Evolutionary conservation across 2,888 invertebrate genomes (phyloP), one percentile per base, ranked within the genome.

Genomic region (Crossocerus cetratus): DNA sequence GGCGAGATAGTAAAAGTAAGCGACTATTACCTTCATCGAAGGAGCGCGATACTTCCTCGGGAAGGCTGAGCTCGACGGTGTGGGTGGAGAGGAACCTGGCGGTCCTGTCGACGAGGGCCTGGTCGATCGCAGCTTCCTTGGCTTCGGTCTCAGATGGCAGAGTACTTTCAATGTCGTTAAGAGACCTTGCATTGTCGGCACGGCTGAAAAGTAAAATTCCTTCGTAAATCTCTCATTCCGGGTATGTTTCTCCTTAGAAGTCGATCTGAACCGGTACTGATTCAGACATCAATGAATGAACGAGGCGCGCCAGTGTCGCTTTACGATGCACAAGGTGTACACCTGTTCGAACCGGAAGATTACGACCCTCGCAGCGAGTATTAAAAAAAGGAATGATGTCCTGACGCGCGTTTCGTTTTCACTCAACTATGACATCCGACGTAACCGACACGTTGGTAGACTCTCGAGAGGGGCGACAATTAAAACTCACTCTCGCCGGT

Each of bases 41-140:
- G n/a, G 96, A 95, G 80, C 95, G 93, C 86, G 95, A 94, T 88
- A 96, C 92, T 83, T 95, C 94, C 81, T 94, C 93, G 83, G 96
- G 96, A 84, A 96, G 92, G 90, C 96, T 96, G 84, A 96, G 93
- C 87, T 96, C 96, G 55, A 96, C 91, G 18, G 95, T 94, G 86
- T 96, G 96, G 62, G 94, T 94, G 84, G 95, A 94, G 79, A 96
- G 93, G 89, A 96, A 94, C 83, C 94, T 93, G 77, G 95, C 93
- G 11, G 96, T 92, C 77, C 94, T 94, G 86, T 96, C 96, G 76
- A 95, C 91, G 65, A 96, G 91, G 75, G 95, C 92, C 77, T 93
- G 92, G 87, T 96, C 95, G 72, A 96, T 92, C 85, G 94, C 94
- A 69, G 93, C 93, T 88, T 96, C 95, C 66, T 95, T 93, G 14